A percentile compares a stretch with the other conserved stretches of the same genome.
phyloP scores from a whole-genome alignment of 1,140 invertebrate species.

The Platorchestia sp. region DNA sequence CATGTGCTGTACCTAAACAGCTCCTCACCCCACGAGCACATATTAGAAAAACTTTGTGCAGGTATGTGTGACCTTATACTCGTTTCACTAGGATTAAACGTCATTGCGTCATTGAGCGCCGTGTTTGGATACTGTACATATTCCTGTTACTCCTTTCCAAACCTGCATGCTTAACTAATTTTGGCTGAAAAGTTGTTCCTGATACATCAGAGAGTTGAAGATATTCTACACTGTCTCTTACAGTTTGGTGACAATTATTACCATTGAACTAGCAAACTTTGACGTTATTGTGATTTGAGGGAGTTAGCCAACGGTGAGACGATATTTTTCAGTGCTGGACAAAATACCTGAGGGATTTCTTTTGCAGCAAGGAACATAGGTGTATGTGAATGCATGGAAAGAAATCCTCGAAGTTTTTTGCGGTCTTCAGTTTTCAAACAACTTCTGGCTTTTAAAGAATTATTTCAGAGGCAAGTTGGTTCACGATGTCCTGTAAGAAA shows the following conservation, averaged over 20 bases:
- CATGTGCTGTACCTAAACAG: not conserved
- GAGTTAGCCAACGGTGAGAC: not conserved
- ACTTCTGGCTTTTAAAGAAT: not conserved
- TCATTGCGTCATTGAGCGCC: not conserved
- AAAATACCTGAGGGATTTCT: not conserved
- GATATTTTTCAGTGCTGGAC: not conserved
- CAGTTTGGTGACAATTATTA: not conserved
- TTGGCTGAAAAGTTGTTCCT: not conserved
- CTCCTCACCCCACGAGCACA: not conserved
- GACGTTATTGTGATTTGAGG: not conserved
- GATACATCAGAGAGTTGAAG: not conserved
- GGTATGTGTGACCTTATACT: not conserved
- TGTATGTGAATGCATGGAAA: not conserved
- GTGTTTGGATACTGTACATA: not conserved
- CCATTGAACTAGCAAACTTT: not conserved
- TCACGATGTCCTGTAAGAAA: not conserved
- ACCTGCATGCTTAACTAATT: not conserved
- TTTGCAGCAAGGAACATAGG: not conserved
- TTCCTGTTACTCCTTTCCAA: not conserved
- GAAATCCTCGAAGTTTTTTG: not conserved
- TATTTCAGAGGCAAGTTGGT: not conserved
- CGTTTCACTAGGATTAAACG: not conserved
- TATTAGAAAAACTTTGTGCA: not conserved
- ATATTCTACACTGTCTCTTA: not conserved
- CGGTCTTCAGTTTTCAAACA: not conserved